phyloP scores from a whole-genome alignment of 2,113 vertebrate genomes.

The Notechis scutatus region DNA sequence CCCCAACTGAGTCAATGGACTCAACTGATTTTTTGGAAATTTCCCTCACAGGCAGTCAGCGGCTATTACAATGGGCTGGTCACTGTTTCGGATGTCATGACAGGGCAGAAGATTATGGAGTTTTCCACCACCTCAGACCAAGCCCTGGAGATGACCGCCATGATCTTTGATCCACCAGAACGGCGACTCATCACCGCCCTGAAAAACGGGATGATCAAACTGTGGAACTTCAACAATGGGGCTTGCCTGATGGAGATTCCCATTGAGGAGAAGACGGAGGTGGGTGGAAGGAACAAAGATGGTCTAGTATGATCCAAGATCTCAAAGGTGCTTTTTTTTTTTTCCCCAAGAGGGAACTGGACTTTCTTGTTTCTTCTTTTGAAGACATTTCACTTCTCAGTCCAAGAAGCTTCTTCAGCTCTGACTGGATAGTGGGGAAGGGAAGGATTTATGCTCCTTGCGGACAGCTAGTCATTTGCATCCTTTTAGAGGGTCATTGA shows the following conservation, averaged over 20 bases:
- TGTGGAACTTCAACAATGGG: slow-evolving; percentile 64
- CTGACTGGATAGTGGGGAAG: no score
- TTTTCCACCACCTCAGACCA: slow-evolving; percentile 28
- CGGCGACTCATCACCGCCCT: slow-evolving; percentile 60
- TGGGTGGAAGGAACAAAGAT: not conserved
- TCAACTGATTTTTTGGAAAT: no score
- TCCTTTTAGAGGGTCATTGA: no score
- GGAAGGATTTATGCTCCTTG: no score
- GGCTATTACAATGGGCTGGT: slow-evolving; percentile 49
- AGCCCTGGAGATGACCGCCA: slow-evolving; percentile 56
- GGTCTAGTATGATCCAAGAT: no score
- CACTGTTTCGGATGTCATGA: slow-evolving; percentile 60
- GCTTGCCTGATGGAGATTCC: slow-evolving; percentile 59
- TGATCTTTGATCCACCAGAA: slow-evolving; percentile 58
- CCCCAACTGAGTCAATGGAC: not conserved
- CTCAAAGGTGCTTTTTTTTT: no score
- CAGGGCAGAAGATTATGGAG: slow-evolving; percentile 51
- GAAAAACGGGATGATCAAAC: slow-evolving; percentile 47
- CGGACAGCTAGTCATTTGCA: no score
- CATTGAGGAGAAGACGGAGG: slow-evolving; percentile 48
- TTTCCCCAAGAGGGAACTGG: no score
- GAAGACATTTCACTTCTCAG: no score
- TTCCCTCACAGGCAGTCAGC: slow-evolving; percentile 58
- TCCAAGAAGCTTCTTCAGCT: no score
- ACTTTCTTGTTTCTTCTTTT: no score